phyloP scores from a whole-genome alignment of 1,140 invertebrate species.

The Drosophila rufa region DNA sequence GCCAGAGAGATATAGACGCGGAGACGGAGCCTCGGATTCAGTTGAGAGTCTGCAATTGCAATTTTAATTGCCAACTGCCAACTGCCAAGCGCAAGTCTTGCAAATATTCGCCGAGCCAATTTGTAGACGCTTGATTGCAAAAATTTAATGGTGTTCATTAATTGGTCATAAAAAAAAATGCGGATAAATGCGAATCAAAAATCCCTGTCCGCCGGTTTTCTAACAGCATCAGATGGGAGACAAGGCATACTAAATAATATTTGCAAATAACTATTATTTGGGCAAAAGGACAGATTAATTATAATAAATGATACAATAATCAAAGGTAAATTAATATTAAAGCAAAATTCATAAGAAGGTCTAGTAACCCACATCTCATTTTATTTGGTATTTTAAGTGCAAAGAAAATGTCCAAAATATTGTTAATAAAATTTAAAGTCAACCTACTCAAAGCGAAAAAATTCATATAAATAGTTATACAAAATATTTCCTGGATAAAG shows the following conservation, averaged over 20 bases:
- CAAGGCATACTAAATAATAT: neutral
- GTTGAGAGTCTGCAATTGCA: slow-evolving; percentile 67
- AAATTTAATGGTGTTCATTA: slow-evolving; percentile 83
- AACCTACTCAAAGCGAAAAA: too few species aligned
- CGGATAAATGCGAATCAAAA: slow-evolving; percentile 40
- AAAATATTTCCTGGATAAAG: too few species aligned
- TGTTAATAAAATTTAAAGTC: too few species aligned
- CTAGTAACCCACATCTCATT: too few species aligned
- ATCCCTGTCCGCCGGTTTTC: neutral
- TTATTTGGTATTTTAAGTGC: too few species aligned
- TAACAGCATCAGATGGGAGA: neutral
- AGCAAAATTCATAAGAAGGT: too few species aligned
- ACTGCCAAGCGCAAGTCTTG: slow-evolving; percentile 61
- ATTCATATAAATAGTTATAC: too few species aligned
- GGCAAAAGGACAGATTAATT: too few species aligned
- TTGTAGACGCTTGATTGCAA: slow-evolving; percentile 80
- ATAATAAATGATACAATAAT: too few species aligned
- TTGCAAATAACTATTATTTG: neutral
- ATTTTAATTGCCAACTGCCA: slow-evolving; percentile 74
- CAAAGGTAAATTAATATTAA: too few species aligned
- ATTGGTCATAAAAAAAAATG: slow-evolving; percentile 72
- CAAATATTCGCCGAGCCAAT: slow-evolving; percentile 73
- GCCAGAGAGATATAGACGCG: slow-evolving; percentile 17
- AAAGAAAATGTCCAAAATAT: too few species aligned
- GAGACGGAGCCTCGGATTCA: slow-evolving; percentile 12